Base-by-base conservation (phyloP, 2,113 vertebrate genomes). In the Nerophis ophidion region DNA sequence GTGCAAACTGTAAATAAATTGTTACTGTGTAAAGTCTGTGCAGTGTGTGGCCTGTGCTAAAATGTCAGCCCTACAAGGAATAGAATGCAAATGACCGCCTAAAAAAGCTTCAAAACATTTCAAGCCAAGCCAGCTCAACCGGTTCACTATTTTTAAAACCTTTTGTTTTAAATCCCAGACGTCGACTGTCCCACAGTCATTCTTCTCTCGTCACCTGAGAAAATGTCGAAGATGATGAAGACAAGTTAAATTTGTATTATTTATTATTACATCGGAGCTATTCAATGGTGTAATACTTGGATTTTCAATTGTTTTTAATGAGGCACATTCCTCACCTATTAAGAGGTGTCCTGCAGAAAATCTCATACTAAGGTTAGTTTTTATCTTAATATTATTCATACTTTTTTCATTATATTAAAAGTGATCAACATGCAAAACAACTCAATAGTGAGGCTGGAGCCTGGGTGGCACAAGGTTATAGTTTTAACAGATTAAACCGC, bases 111-210 rank as follows among this genome's bases (percentile, higher is more conserved):
- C 40, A 14, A 38, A n/a, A 35, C 34, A 53, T 7, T 54, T 54
- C 4, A 54, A 40, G 54, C n/a, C 4, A 16, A n/a, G 51, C n/a
- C 68, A 66, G 86, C 56, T 80, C 12, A 66, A 83, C 86, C 78
- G 63, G 83, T 84, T 82, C 59, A 5, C 10, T 40, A 8, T 42
- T 54, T 36, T 54, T 12, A 52, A 60, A 76, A 74, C 68, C 19
- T 51, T 58, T 13, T 71, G 54, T 57, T 26, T 60, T 48, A 36
- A 59, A 70, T 73, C 53, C 74, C 56, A 63, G 50, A 63, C 15
- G 16, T 70, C 11, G 1, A 47, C 44, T 26, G 76, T 68, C 72
- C 48, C 60, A 33, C 45, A 65, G 42, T 59, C 40, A n/a, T 44
- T 58, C 12, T 59, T 13, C 34, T 55, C 42, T 52, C 17, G 12